These are phyloP conservation scores for Rhinoptilus africanus DNA, from an alignment of 2,113 vertebrate species.

Conservation along the genomic window DNA sequence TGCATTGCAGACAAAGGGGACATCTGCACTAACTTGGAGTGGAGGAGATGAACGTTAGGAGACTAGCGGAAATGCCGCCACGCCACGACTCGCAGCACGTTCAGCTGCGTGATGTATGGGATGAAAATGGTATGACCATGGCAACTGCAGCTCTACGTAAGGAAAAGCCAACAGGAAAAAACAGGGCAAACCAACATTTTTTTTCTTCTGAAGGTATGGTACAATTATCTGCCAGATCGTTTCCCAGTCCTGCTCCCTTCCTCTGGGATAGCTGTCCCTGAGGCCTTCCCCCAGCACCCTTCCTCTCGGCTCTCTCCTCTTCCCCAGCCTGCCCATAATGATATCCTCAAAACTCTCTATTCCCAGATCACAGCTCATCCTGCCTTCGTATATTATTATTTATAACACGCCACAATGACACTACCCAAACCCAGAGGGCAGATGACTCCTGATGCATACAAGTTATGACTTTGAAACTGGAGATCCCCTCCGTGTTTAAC, in stretches of 20 bases:
- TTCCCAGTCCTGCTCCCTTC: background rate
- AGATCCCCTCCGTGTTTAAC: background rate
- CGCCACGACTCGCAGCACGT: accelerated
- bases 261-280: background rate
- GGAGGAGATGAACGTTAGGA: background rate
- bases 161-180: background rate
- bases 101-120: background rate
- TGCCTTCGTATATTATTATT: background rate
- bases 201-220: background rate
- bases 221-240: background rate
- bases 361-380: background rate
- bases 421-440: background rate
- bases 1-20: background rate
- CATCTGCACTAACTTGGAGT: background rate
- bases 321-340: background rate
- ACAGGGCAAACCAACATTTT: accelerated
- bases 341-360: background rate
- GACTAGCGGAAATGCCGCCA: background rate
- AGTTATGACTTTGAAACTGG: background rate
- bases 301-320: background rate
- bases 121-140: background rate
- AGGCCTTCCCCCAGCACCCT: background rate
- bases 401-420: background rate
- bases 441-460: background rate
- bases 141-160: background rate